Conservation (phyloP, 2,888 invertebrate genomes). For the Allophyes oxyacanthae region DNA sequence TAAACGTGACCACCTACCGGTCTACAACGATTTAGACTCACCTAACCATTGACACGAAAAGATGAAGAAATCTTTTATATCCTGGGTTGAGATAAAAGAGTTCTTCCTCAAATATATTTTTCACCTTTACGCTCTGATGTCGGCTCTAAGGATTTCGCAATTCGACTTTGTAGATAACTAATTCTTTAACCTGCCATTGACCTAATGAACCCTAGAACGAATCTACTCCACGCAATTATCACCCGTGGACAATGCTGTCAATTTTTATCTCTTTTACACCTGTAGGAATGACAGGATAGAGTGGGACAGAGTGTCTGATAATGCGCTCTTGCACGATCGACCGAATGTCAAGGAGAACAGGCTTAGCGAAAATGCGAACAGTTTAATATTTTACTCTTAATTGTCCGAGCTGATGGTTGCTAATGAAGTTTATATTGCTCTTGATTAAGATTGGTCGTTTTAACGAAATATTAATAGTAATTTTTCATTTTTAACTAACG, state of each 20-base stretch:
- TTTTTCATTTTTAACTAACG: background rate
- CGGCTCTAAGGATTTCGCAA: conserved; percentile 12
- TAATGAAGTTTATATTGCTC: conserved; percentile 42
- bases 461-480: conserved; percentile 27
- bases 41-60: too few species aligned
- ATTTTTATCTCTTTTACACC: conserved; percentile 31
- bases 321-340: conserved; percentile 33
- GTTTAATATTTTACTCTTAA: conserved; percentile 24
- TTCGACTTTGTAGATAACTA: conserved; percentile 12
- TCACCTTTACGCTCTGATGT: too few species aligned
- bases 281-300: conserved; percentile 4
- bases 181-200: conserved; percentile 44
- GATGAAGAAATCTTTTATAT: too few species aligned
- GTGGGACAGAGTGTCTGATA: conserved; percentile 22
- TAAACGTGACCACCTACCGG: too few species aligned
- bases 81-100: too few species aligned
- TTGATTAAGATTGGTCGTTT: conserved; percentile 22
- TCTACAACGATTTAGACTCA: too few species aligned
- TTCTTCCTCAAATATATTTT: too few species aligned
- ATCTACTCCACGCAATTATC: conserved; percentile 34
- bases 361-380: conserved; percentile 46
- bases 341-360: conserved; percentile 54
- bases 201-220: conserved; percentile 40
- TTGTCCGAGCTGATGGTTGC: conserved; percentile 21
- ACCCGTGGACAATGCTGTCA: conserved; percentile 21